Evolutionary conservation across 2,888 invertebrate genomes (phyloP).

Genomic region (Julus scandinavius): DNA sequence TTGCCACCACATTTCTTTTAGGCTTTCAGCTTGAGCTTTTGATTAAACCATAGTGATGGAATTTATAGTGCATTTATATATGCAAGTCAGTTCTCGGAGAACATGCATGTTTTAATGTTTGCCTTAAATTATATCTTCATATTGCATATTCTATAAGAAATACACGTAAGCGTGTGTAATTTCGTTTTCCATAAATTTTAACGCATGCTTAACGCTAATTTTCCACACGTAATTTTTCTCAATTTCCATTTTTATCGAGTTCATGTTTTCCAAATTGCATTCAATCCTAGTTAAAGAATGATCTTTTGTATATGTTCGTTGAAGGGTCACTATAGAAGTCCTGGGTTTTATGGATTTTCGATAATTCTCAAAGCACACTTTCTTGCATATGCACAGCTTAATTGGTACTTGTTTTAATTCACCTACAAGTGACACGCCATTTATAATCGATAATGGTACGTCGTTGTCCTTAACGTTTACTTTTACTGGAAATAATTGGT

Average conservation of each 20-base stretch:
- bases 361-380: neutral
- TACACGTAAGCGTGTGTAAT: too few relatives aligned
- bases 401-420: neutral
- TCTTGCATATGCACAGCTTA: neutral
- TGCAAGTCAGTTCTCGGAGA: too few relatives aligned
- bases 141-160: too few relatives aligned
- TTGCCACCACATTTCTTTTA: too few relatives aligned
- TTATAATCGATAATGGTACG: neutral
- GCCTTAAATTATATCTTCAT: too few relatives aligned
- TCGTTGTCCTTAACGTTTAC: neutral
- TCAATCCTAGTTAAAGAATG: neutral
- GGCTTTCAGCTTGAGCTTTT: too few relatives aligned
- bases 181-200: too few relatives aligned
- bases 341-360: conserved; percentile 1
- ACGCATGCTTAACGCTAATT: too few relatives aligned
- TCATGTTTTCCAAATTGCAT: neutral
- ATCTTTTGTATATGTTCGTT: neutral
- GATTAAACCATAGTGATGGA: too few relatives aligned
- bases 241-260: neutral
- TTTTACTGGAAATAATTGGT: neutral
- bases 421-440: neutral
- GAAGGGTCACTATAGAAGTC: neutral
- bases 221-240: neutral
- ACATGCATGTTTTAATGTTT: too few relatives aligned
- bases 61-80: too few relatives aligned